A percentile compares a stretch with the other conserved stretches of the same genome.
phyloP scores from a whole-genome alignment of 1,140 invertebrate genomes.

The Drosophila biarmipes region DNA sequence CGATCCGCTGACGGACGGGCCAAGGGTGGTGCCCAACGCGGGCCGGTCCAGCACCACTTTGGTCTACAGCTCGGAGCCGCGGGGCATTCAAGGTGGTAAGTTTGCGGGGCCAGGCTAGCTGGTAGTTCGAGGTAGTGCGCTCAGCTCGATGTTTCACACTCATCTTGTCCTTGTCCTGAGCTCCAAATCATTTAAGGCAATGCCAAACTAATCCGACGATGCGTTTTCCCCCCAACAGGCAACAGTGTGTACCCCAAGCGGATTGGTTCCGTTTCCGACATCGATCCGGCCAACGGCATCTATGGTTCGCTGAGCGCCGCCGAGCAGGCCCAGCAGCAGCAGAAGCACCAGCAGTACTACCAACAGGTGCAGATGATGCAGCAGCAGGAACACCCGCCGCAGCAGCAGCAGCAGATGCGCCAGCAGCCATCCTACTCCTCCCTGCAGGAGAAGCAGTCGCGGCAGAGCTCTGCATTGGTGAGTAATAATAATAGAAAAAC shows the following conservation, averaged over 20 bases:
- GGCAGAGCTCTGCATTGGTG: slow-evolving; percentile 50
- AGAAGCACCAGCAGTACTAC: slow-evolving; percentile 76
- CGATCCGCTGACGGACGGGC: slow-evolving; percentile 90
- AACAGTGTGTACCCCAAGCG: slow-evolving; percentile 86
- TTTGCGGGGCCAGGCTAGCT: slow-evolving; percentile 55
- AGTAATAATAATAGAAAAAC: neutral
- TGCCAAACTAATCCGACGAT: neutral
- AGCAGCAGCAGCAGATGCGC: slow-evolving; percentile 65
- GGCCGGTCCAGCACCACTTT: slow-evolving; percentile 90
- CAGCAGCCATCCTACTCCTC: slow-evolving; percentile 57
- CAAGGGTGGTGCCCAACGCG: slow-evolving; percentile 90
- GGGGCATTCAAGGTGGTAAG: slow-evolving; percentile 85
- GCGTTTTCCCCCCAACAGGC: slow-evolving; percentile 32
- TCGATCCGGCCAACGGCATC: slow-evolving; percentile 97
- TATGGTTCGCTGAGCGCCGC: slow-evolving; percentile 90
- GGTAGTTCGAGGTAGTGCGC: slow-evolving; percentile 58
- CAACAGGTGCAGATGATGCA: slow-evolving; percentile 73
- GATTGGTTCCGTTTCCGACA: slow-evolving; percentile 97
- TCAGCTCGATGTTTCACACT: slow-evolving; percentile 49
- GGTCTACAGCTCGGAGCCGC: slow-evolving; percentile 92
- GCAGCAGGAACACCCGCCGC: slow-evolving; percentile 68
- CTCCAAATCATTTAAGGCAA: neutral
- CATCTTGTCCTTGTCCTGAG: slow-evolving; percentile 68
- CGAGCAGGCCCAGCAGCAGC: slow-evolving; percentile 59
- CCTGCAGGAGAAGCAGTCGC: slow-evolving; percentile 65